Percentiles rank a stretch among this genome's conserved stretches.
Evolutionary conservation across 2,888 invertebrate genomes (phyloP).

Genomic region (Sepiola atlantica): DNA sequence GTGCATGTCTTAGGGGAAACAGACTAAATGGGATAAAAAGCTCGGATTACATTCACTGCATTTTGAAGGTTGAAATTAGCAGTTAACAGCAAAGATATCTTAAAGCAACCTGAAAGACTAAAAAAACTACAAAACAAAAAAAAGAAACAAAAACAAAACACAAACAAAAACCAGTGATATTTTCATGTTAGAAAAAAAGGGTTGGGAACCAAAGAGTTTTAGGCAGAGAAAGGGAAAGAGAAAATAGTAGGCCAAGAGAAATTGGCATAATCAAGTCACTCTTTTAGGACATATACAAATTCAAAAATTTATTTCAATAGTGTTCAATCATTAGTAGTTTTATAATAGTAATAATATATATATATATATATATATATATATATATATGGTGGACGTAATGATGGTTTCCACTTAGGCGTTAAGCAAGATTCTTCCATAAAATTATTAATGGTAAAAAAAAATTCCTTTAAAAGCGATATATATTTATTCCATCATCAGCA

Average conservation of each 20-base stretch:
- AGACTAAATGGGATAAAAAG: background rate
- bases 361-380: too few relatives aligned
- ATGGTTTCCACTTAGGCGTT: too few relatives aligned
- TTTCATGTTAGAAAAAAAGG: background rate
- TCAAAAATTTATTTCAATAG: too few relatives aligned
- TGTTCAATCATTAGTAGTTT: too few relatives aligned
- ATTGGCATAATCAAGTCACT: background rate
- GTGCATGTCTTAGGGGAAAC: background rate
- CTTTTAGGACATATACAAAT: background rate
- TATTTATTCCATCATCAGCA: too few relatives aligned
- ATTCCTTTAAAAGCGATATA: too few relatives aligned
- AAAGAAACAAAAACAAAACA: too few relatives aligned
- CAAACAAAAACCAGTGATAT: too few relatives aligned
- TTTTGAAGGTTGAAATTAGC: background rate
- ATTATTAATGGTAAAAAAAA: too few relatives aligned
- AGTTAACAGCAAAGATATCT: background rate
- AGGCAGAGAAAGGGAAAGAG: background rate
- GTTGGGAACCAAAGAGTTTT: background rate
- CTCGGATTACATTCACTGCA: background rate
- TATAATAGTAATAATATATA: too few relatives aligned
- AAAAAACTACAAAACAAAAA: background rate
- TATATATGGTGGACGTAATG: too few relatives aligned
- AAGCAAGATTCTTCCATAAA: too few relatives aligned
- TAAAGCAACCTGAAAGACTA: background rate
- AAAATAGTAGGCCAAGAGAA: background rate